Evolutionary conservation across 2,797 vertebrate genomes (phyloP), one percentile per base, ranked within the genome.

Genomic region (Knipowitschia caucasica): DNA sequence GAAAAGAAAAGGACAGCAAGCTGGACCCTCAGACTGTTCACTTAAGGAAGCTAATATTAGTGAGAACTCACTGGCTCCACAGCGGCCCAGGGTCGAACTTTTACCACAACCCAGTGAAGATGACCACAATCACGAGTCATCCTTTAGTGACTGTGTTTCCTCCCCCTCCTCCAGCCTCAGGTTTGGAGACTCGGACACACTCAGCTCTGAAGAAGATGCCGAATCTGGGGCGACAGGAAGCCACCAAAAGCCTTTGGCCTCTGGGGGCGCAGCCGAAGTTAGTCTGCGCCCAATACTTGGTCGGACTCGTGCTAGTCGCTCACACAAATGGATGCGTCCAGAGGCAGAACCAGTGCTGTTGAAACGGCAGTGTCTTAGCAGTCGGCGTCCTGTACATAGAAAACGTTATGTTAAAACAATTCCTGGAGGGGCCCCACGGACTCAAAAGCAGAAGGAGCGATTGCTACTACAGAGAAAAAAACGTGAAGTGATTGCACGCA

Each of bases 131-230:
- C 83, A 77, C 0, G 95, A 98, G 71, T 98, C 97, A 59, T 98
- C 96, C 18, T 96, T 96, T 72, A 98, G 95, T 81, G 96, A 99
- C 85, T 98, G 95, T 74, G 91, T 93, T 27, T 98, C 97, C 59
- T 99, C 96, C 0, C 96, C 95, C 44, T 99, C 97, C 11, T 99
- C 97, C 46, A 98, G 96, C 76, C 84, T 97, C 67, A 92, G 92
- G 75, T 98, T 98, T 46, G 94, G 97, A 62, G 95, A 98, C 83
- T 99, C 95, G 0, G 97, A 99, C 81, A 98, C 95, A n/a, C 88
- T 98, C 30, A 98, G 93, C 59, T 98, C 95, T 1, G 95, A 98
- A 59, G 96, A 98, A n/a, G 96, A 98, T 31, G 92, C 67, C 46
- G 86, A 80, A 58, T 65, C 78, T 11, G 80, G 76, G 36, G 80